phyloP scores from a whole-genome alignment of 2,888 invertebrate species.

The Nymphalis urticae region DNA sequence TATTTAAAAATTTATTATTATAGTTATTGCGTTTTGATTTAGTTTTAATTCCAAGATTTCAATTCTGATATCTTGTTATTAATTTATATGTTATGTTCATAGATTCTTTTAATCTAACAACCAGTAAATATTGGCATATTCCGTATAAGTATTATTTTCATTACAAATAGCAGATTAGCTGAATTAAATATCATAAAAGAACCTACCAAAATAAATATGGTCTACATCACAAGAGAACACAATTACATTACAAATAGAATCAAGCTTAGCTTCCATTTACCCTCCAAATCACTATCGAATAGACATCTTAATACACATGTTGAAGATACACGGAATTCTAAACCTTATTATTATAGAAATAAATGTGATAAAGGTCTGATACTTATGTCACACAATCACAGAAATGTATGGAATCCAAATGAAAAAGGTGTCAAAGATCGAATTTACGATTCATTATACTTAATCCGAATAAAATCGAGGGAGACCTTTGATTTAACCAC shows the following conservation, averaged over 20 bases:
- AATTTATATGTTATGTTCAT: too few relatives aligned
- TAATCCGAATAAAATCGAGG: constrained; percentile 76
- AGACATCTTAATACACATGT: constrained; percentile 63
- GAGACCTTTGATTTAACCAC: constrained; percentile 38
- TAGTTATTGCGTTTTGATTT: too few relatives aligned
- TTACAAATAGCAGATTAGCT: constrained; percentile 14
- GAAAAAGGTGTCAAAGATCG: constrained; percentile 82
- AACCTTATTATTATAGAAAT: constrained; percentile 35
- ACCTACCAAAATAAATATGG: constrained; percentile 50
- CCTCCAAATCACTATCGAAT: constrained; percentile 59
- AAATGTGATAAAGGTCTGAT: constrained; percentile 36
- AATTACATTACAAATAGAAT: constrained; percentile 67
- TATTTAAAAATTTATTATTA: too few relatives aligned
- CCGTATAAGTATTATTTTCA: not conserved
- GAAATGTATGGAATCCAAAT: constrained; percentile 74
- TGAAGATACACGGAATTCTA: constrained; percentile 27
- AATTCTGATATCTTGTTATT: too few relatives aligned
- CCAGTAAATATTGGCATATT: too few relatives aligned
- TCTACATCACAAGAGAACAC: constrained; percentile 64
- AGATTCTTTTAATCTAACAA: too few relatives aligned
- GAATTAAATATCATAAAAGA: constrained; percentile 2
- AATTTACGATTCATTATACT: constrained; percentile 82
- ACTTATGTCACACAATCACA: constrained; percentile 55
- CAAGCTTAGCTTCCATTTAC: constrained; percentile 49
- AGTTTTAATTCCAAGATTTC: too few relatives aligned